These are phyloP conservation scores for Proisotoma minuta DNA, from an alignment of 2,888 invertebrate species.

Conservation along the genomic window DNA sequence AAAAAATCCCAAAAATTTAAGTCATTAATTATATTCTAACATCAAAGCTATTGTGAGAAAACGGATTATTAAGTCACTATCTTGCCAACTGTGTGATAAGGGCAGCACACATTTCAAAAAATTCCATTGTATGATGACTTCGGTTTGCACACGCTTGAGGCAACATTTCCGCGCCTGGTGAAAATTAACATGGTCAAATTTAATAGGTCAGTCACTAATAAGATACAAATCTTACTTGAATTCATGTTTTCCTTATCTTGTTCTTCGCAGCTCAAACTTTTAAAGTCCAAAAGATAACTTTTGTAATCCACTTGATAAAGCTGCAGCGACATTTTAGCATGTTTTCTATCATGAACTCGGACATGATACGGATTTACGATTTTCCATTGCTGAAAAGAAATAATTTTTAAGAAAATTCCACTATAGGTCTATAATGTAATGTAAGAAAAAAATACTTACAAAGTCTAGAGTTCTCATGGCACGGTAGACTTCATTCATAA, in stretches of 20 bases:
- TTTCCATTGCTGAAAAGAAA: slow-evolving; percentile 78
- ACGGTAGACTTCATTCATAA: slow-evolving; percentile 98
- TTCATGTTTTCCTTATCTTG: slow-evolving; percentile 48
- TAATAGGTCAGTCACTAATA: too few relatives aligned
- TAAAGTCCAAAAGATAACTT: slow-evolving; percentile 95
- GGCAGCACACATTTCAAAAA: slow-evolving; percentile 99
- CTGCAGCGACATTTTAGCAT: slow-evolving; percentile 96
- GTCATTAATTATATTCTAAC: too few relatives aligned
- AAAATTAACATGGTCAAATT: slow-evolving; percentile 8
- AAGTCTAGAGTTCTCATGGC: slow-evolving; percentile 98
- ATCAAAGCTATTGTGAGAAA: too few relatives aligned
- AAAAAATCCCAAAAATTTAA: too few relatives aligned
- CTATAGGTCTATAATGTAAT: not conserved
- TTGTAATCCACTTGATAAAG: slow-evolving; percentile 98
- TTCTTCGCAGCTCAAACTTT: slow-evolving; percentile 64
- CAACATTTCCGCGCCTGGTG: slow-evolving; percentile 40
- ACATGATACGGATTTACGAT: slow-evolving; percentile 95
- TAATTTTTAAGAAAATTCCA: not conserved
- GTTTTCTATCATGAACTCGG: slow-evolving; percentile 81
- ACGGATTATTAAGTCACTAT: too few relatives aligned
- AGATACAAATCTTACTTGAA: slow-evolving; percentile 44
- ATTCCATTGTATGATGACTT: slow-evolving; percentile 96
- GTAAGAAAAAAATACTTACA: slow-evolving; percentile 53
- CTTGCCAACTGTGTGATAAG: slow-evolving; percentile 96
- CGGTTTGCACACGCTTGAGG: slow-evolving; percentile 51